Evolutionary conservation across 2,888 invertebrate species (phyloP).

Genomic region (Vanessa cardui): DNA sequence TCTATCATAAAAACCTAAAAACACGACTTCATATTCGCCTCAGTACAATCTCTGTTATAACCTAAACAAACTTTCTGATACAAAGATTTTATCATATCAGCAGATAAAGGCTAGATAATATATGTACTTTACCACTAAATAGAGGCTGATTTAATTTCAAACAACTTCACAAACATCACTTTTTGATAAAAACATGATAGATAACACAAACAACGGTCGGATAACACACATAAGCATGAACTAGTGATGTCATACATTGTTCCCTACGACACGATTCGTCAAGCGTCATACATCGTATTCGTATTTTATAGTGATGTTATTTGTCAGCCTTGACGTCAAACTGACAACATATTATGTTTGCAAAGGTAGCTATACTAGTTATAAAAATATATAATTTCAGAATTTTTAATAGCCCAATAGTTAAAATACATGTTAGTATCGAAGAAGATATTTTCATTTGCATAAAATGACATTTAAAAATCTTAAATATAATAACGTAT

Average conservation of each 20-base stretch:
- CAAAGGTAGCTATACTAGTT: background rate
- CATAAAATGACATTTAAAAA: too few species aligned
- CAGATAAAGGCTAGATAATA: conserved; percentile 67
- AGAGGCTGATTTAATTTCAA: conserved; percentile 66
- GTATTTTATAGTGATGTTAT: conserved; percentile 44
- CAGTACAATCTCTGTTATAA: conserved; percentile 57
- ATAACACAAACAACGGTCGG: conserved; percentile 70
- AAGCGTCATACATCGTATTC: conserved; percentile 18
- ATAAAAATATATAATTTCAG: background rate
- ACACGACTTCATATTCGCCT: conserved; percentile 62
- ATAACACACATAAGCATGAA: conserved; percentile 61
- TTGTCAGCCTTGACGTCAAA: conserved; percentile 8
- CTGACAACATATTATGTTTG: conserved; percentile 13
- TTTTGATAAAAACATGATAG: conserved; percentile 82
- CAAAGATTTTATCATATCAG: conserved; percentile 54
- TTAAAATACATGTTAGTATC: too few species aligned
- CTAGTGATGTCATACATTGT: conserved; percentile 58
- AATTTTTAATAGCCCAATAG: too few species aligned
- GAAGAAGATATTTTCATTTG: too few species aligned
- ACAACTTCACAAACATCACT: conserved; percentile 74
- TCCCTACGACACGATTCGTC: conserved; percentile 38
- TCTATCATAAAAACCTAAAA: conserved; percentile 67
- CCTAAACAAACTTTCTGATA: conserved; percentile 63
- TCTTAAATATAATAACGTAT: too few species aligned
- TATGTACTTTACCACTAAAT: conserved; percentile 73